Percentiles rank a stretch among this genome's conserved stretches.
Conservation (phyloP, 2,797 vertebrate species). For the Myoxocephalus aenaeus region DNA sequence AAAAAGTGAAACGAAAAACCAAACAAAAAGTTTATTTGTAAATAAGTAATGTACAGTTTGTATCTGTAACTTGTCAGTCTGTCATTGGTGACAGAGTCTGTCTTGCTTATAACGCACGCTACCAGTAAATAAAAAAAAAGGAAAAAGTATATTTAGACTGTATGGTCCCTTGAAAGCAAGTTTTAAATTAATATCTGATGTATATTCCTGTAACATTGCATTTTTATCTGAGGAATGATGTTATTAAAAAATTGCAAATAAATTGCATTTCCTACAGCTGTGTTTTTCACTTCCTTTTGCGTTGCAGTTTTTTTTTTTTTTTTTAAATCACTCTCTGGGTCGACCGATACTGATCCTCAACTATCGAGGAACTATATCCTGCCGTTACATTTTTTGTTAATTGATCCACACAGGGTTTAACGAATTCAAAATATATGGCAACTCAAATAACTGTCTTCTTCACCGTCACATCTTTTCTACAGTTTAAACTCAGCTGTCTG, state of each 20-base stretch:
- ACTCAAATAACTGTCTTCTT: background rate
- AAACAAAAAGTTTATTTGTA: constrained; percentile 91
- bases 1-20: constrained; percentile 81
- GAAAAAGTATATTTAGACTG: constrained; percentile 90
- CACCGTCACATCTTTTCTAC: background rate
- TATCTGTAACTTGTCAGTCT: constrained; percentile 93
- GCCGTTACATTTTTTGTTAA: background rate
- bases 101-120: constrained; percentile 95
- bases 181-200: constrained; percentile 98
- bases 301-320: background rate
- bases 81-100: constrained; percentile 93
- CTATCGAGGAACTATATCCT: background rate
- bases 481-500: background rate
- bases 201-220: constrained; percentile 99
- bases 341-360: background rate
- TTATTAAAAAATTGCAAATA: constrained; percentile 99
- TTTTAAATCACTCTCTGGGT: background rate
- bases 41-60: constrained; percentile 98
- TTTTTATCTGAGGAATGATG: constrained; percentile 99
- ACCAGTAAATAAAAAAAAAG: constrained; percentile 90
- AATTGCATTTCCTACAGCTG: constrained; percentile 90
- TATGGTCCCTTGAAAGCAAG: constrained; percentile 92
- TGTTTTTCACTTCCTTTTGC: constrained; percentile 48
- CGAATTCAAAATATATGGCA: background rate
- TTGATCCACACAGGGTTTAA: background rate